Conservation (phyloP, 2,888 invertebrate species). For the Ennomos erosarius region DNA sequence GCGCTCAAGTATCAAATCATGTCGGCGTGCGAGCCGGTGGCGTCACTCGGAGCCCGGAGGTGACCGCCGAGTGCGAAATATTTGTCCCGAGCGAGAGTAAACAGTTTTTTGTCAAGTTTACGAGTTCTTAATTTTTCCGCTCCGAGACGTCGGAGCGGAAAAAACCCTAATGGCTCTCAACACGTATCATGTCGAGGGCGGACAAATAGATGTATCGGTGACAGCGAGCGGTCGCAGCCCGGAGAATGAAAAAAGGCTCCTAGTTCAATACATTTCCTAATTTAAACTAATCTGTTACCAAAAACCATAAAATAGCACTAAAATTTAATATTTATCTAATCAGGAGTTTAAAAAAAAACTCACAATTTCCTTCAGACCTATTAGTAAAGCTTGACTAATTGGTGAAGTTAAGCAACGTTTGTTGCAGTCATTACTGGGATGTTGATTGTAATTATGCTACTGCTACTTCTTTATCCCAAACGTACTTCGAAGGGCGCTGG, state of each 20-base stretch:
- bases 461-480: too few species aligned
- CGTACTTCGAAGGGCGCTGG: too few species aligned
- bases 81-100: constrained; percentile 38
- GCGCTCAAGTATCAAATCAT: constrained; percentile 25
- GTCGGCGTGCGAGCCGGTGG: constrained; percentile 15
- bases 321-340: neutral
- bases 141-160: constrained; percentile 46
- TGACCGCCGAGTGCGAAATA: constrained; percentile 58
- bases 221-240: constrained; percentile 7
- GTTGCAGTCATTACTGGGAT: too few species aligned
- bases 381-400: too few species aligned
- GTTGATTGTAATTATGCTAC: too few species aligned
- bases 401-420: too few species aligned
- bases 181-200: constrained; percentile 49
- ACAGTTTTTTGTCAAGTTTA: constrained; percentile 51
- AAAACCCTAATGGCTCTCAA: constrained; percentile 53
- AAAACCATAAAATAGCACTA: neutral
- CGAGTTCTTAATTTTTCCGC: constrained; percentile 54
- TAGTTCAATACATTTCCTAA: constrained; percentile 19
- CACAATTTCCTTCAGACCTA: too few species aligned
- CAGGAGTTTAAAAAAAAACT: too few species aligned
- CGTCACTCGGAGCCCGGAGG: constrained; percentile 30
- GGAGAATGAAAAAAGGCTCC: constrained; percentile 24
- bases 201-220: constrained; percentile 35
- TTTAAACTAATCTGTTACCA: neutral